Evolutionary conservation across 2,888 invertebrate genomes (phyloP).

Genomic region (Cryptophagus acutangulus): DNA sequence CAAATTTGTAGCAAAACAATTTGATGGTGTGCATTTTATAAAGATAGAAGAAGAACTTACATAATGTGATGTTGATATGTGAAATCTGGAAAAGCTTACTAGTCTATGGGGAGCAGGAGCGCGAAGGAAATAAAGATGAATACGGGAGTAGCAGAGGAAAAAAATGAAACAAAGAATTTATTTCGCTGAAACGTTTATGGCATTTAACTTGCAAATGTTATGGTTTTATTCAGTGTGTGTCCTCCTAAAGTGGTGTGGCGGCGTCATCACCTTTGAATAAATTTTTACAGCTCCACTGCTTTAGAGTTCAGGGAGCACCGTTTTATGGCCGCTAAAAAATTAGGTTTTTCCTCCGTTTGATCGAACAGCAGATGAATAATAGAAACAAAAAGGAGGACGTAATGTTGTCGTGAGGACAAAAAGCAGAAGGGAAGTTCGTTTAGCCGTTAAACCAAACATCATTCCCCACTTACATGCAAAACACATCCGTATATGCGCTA

Average conservation of each 20-base stretch:
- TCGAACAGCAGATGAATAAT: no score
- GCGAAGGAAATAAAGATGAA: not conserved
- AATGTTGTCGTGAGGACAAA: slow-evolving; percentile 31
- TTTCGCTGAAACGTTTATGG: slow-evolving; percentile 45
- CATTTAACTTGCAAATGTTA: slow-evolving; percentile 53
- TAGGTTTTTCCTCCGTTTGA: no score
- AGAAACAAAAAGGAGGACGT: no score
- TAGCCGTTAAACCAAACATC: slow-evolving; percentile 50
- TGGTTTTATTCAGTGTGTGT: slow-evolving; percentile 47
- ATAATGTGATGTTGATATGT: slow-evolving; percentile 41
- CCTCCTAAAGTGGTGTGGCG: no score
- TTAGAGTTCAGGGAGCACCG: slow-evolving; percentile 35
- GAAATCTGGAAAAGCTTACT: slow-evolving; percentile 34
- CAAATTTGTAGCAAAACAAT: no score
- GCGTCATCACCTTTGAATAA: slow-evolving; percentile 51
- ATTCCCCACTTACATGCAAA: slow-evolving; percentile 50
- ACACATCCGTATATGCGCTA: slow-evolving; percentile 46
- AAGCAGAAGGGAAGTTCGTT: slow-evolving; percentile 43
- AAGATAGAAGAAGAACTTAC: no score
- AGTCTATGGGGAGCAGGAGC: not conserved
- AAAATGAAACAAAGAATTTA: slow-evolving; percentile 48
- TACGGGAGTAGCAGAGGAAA: slow-evolving; percentile 14
- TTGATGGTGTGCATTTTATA: slow-evolving; percentile 6
- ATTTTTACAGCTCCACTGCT: slow-evolving; percentile 43
- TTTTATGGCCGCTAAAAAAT: no score